These are phyloP conservation scores for Rhea pennata DNA, from an alignment of 2,113 vertebrate species.

Conservation along the genomic window DNA sequence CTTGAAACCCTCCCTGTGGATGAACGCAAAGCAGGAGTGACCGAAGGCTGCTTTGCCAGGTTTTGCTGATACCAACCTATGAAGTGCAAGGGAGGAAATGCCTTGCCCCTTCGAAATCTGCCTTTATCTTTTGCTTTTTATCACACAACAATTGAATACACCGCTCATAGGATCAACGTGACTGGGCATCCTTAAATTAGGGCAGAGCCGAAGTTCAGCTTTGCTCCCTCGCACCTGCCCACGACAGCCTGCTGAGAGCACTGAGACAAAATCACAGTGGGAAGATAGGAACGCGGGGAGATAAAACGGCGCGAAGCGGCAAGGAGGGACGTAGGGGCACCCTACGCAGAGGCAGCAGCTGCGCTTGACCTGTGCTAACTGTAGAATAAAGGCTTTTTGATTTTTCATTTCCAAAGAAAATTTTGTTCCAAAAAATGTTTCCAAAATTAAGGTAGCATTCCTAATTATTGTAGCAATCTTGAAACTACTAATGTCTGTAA, in stretches of 20 bases:
- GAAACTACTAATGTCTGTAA: neutral
- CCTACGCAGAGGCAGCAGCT: neutral
- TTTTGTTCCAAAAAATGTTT: too few relatives aligned
- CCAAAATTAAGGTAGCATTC: neutral
- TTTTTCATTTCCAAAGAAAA: neutral
- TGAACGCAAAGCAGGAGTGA: neutral
- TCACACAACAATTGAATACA: rapidly evolving
- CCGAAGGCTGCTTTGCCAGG: neutral
- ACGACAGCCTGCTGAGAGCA: rapidly evolving
- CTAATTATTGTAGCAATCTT: neutral
- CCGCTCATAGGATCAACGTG: neutral
- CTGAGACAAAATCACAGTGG: neutral
- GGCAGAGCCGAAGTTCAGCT: neutral
- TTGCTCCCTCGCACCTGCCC: neutral
- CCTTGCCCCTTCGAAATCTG: neutral
- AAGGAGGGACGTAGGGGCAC: neutral
- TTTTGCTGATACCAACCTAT: neutral
- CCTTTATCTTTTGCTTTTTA: neutral
- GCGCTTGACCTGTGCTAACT: neutral
- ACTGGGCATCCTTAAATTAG: neutral
- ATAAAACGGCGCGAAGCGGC: neutral
- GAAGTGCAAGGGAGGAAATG: neutral
- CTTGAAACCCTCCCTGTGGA: neutral
- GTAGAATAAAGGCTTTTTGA: neutral
- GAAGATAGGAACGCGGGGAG: neutral